Percentiles rank a stretch among this genome's conserved stretches.
Conservation (phyloP, 2,797 vertebrate species). For the Streptopelia turtur region DNA sequence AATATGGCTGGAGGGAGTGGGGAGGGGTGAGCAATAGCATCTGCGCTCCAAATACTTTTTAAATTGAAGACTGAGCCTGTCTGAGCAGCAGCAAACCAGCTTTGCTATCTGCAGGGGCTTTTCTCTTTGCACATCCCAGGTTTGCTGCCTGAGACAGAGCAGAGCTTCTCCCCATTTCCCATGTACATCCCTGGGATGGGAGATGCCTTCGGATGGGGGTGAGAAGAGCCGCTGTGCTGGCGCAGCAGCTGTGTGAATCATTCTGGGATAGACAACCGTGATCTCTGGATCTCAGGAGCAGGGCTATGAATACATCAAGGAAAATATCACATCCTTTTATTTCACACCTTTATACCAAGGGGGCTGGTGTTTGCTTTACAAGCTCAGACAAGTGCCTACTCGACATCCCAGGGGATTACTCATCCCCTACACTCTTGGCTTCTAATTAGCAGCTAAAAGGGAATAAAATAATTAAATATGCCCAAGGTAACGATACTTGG, state of each 20-base stretch:
- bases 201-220: not conserved
- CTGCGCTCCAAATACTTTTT: not conserved
- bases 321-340: conserved; percentile 31
- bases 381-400: conserved; percentile 49
- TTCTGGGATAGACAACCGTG: not conserved
- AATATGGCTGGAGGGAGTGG: not conserved
- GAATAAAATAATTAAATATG: conserved; percentile 58
- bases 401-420: conserved; percentile 22
- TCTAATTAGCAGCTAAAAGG: conserved; percentile 53
- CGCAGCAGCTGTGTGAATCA: not conserved
- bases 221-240: not conserved
- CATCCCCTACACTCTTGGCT: conserved; percentile 33
- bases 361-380: conserved; percentile 29
- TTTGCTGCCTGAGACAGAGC: not conserved
- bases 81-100: not conserved
- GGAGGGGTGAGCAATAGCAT: not conserved
- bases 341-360: not conserved
- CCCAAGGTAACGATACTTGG: conserved; percentile 67
- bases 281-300: not conserved
- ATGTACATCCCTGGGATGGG: not conserved
- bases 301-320: conserved; percentile 17
- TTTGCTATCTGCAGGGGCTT: not conserved
- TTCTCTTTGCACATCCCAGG: not conserved
- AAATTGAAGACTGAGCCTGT: not conserved
- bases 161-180: not conserved